Evolutionary conservation across 2,113 vertebrate species (phyloP), one percentile per base, ranked within the genome.

Genomic region (Toxostoma redivivum): DNA sequence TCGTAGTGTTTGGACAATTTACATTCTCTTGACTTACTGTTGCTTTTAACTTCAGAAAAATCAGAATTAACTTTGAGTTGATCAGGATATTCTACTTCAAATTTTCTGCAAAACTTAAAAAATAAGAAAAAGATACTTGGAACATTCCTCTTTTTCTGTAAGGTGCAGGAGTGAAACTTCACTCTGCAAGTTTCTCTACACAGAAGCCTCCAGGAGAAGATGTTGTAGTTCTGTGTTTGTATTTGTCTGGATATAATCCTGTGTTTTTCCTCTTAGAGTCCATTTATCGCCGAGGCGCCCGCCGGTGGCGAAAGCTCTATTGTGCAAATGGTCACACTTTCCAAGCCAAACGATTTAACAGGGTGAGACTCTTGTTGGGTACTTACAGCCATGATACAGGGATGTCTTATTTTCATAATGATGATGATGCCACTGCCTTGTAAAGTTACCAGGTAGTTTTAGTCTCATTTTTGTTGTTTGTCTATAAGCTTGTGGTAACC

Each of bases 281-380:
- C n/a, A 99, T 99, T 98, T 99, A 99, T 97, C 98, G 99, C 40
- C 98, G 99, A 86, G 99, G 99, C 82, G 99, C 99, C 6, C 98
- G 99, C 65, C 98, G 99, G 86, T 99, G 99, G 99, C 99, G 99
- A 98, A 99, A 99, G 95, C 99, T 99, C 62, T 99, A 99, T 90
- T 99, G 99, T 97, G 99, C 99, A 96, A 99, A 98, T 61, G 99
- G 99, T 84, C 99, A 99, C 72, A 99, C 99, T 96, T 99, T 99
- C 97, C 99, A 99, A 98, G 99, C 99, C 92, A 99, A 99, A 89
- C 98, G 99, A 93, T 99, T 99, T 94, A 99, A 99, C 97, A 98
- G 99, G 98, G 99, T 99, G 97, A 98, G 94, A 80, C 58, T 96
- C 89, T 90, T 74, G 47, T 31, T 85, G 95, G 67, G 84, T 72